Conservation (phyloP, 2,888 invertebrate genomes). For the Macaria liturata region DNA sequence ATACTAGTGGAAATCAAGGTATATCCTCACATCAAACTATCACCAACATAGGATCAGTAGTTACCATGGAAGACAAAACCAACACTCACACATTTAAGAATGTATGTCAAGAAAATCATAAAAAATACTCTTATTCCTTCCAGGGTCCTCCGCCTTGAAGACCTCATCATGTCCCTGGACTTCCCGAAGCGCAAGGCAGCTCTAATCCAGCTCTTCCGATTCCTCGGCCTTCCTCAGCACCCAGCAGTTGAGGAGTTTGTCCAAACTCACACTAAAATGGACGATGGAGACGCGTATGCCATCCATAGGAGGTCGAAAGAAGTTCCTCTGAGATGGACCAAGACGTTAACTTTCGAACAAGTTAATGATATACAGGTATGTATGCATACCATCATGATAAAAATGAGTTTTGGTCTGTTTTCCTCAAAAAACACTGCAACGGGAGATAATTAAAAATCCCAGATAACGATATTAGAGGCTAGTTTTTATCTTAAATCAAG, state of each 20-base stretch:
- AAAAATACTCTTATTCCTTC: constrained; percentile 26
- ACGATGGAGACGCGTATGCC: neutral
- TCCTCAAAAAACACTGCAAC: too few species aligned
- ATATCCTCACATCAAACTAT: too few species aligned
- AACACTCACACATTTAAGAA: too few species aligned
- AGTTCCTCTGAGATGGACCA: constrained; percentile 7
- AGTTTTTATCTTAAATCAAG: too few species aligned
- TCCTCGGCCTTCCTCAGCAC: constrained; percentile 87
- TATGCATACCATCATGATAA: too few species aligned
- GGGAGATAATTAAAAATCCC: too few species aligned
- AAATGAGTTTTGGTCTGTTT: too few species aligned
- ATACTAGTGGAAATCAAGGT: too few species aligned
- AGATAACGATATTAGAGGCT: too few species aligned
- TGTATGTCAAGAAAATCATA: too few species aligned
- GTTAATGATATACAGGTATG: constrained; percentile 8
- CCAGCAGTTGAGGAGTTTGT: constrained; percentile 88
- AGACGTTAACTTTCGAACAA: neutral
- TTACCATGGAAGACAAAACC: too few species aligned
- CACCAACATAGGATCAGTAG: too few species aligned
- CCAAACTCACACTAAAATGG: constrained; percentile 73
- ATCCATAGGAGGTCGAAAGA: constrained; percentile 1
- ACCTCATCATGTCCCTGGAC: constrained; percentile 89
- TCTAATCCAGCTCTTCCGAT: constrained; percentile 87
- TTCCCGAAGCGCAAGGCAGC: constrained; percentile 64
- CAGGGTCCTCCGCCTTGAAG: constrained; percentile 93